Base-by-base conservation (phyloP, 92 coral and sea anemone species). In the Zoanthus solanderi region DNA sequence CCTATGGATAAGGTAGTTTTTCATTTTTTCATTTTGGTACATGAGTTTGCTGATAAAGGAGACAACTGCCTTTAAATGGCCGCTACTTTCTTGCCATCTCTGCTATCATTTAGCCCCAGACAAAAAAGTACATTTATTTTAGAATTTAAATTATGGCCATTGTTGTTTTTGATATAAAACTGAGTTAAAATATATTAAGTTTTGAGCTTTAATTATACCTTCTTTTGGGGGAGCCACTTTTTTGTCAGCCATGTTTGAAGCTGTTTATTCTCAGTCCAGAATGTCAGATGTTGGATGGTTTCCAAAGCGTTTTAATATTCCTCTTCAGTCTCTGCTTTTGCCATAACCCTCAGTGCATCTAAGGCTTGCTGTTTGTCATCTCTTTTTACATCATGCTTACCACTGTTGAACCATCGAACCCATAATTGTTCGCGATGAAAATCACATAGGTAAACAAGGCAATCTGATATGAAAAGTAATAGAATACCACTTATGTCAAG, bases 211-310 rank as follows among this genome's bases (percentile, higher is more conserved):
- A 72, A 72, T 32, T 37, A 73, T 73, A 73, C 78, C 78, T 73
- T 37, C 42, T 45, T 73, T 73, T 73, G 78, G 54, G 78, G 78
- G 46, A 73, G 28, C 78, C 78, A 72, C 28, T 14, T 73, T 44
- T 73, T 73, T 11, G 37, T 37, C 78, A 42, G 50, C 78, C 78
- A 73, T 72, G 18, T 2, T 44, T 72, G 77, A 32, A 72, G 34
- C 3, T 37, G 6, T 73, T 0, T 66, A 9, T 73, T 73, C 53
- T 73, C 78, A 15, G 16, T 14, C 78, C 78, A 73, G 78, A 45
- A 73, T 45, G 15, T 73, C 78, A 44, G 28, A 9, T 73, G 78
- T 17, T 73, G 56, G 7, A 73, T n/a, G 78, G 78, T 16, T 5
- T 45, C 31, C 12, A 73, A 16, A 15, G 78, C 78, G 53, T 44